phyloP scores from a whole-genome alignment of 2,888 invertebrate genomes.

The Crocallis elinguaria region DNA sequence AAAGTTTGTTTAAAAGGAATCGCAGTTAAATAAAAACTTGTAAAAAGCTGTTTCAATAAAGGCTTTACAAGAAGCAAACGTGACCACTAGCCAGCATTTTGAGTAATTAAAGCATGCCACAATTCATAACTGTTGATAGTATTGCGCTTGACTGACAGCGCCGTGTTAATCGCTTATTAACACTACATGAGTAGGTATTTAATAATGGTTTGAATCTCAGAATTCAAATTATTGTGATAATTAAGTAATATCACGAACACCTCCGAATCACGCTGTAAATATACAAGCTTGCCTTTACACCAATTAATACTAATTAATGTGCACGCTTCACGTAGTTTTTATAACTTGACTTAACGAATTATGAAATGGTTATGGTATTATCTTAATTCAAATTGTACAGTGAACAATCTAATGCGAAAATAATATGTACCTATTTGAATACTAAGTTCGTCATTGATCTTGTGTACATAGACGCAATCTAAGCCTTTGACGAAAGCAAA shows the following conservation, averaged over 20 bases:
- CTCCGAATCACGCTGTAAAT: background rate
- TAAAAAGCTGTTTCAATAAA: too few species aligned
- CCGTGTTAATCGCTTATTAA: conserved; percentile 14
- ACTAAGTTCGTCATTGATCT: background rate
- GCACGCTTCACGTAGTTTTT: conserved; percentile 10
- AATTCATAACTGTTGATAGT: background rate
- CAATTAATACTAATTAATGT: conserved; percentile 11
- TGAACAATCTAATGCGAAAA: background rate
- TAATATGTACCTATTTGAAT: background rate
- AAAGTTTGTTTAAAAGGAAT: too few species aligned
- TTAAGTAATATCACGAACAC: conserved; percentile 11
- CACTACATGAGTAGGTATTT: conserved; percentile 8
- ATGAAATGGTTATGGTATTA: conserved; percentile 1
- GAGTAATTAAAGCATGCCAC: too few species aligned
- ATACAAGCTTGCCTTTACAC: background rate
- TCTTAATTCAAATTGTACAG: conserved; percentile 8
- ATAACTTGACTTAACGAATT: conserved; percentile 12
- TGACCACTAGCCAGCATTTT: too few species aligned
- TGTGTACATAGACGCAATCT: background rate
- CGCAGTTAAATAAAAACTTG: too few species aligned
- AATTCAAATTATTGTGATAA: conserved; percentile 14
- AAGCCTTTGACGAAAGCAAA: background rate
- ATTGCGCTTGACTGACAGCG: conserved; percentile 3
- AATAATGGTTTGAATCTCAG: background rate
- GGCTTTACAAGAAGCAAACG: too few species aligned